Evolutionary conservation across 2,888 invertebrate species (phyloP), one percentile per base, ranked within the genome.

Genomic region (Spodoptera exigua): DNA sequence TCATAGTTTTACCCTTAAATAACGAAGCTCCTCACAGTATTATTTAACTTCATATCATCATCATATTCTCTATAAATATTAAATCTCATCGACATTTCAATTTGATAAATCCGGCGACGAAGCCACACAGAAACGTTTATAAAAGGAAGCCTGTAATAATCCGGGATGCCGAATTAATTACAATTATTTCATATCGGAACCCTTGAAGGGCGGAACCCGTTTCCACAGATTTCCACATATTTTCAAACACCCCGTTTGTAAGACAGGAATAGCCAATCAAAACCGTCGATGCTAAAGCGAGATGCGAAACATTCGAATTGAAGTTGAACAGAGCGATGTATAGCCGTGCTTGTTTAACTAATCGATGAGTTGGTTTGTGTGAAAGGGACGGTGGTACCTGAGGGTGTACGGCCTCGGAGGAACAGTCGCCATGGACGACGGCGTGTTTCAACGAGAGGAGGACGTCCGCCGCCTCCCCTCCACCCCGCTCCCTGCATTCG

Each of bases 381-480:
- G 81, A 71, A 78, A 89, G 74, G 55, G 88, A 81, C 87, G 84
- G 27, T 21, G 14, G 68, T 89, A 95, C 95, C 89, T 95, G 95
- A 55, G 93, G 92, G 81, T 95, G 95, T 52, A 94, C 95, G 44
- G 90, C 71, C 82, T 95, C 93, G 76, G 93, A 81, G 76, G 89
- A 89, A 80, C 93, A 94, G 74, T 96, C 96, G 11, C 97, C 97
- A 88, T 97, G 97, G 37, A 98, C 97, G 59, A 98, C 97, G 41
- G 98, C 97, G 87, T 98, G 97, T 86, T 98, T 98, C 78, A 98
- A 92, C 0, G 98, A 97, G 81, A 98, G 95, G 44, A 98, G 95
- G 68, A 98, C 98, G 90, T 98, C 98, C n/a, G 98, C 97, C 79
- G 98, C 96, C 81, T 97, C 97, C 79, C 96, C 94, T 36, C 93